These are phyloP conservation scores for Myrmecobius fasciatus DNA, from an alignment of 2,113 vertebrate genomes.

Conservation along the genomic window DNA sequence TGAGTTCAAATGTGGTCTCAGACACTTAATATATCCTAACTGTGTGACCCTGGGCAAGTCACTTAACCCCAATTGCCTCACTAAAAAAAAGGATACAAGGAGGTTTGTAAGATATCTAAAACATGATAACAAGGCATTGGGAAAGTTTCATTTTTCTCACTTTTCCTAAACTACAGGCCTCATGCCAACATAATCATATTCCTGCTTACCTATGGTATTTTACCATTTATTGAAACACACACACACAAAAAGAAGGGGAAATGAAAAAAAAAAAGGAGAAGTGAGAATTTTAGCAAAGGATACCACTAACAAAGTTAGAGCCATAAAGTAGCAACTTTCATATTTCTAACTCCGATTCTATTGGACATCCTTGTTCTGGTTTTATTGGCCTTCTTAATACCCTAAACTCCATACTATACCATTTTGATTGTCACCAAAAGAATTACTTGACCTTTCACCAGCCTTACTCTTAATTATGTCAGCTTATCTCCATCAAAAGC, in stretches of 20 bases:
- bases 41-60: too few species aligned
- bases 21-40: too few species aligned
- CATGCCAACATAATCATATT: neutral
- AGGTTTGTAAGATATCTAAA: neutral
- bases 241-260: neutral
- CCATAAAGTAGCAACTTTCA: neutral
- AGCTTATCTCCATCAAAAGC: too few species aligned
- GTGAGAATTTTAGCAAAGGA: neutral
- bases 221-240: neutral
- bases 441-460: too few species aligned
- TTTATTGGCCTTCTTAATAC: neutral
- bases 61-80: too few species aligned
- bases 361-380: too few species aligned
- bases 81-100: too few species aligned
- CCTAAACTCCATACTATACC: neutral
- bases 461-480: too few species aligned
- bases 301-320: neutral
- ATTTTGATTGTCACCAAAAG: neutral
- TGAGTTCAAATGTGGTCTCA: too few species aligned
- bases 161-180: neutral
- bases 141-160: neutral
- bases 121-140: neutral
- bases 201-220: too few species aligned
- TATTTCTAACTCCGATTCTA: neutral
- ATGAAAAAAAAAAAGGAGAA: neutral